phyloP scores from a whole-genome alignment of 2,113 vertebrate species.

The Serilophus lunatus region DNA sequence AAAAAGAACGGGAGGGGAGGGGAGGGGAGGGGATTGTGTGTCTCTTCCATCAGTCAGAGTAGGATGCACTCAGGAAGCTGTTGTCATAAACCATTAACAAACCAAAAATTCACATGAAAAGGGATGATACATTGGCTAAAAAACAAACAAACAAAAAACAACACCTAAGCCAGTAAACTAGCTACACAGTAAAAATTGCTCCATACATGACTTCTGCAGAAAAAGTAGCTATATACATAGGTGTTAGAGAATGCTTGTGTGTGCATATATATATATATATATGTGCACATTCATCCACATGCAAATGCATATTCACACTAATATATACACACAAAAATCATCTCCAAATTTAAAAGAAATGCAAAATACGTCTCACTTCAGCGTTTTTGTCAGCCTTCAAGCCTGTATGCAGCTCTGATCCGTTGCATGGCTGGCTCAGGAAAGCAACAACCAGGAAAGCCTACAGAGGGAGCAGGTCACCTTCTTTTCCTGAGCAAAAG shows the following conservation, averaged over 20 bases:
- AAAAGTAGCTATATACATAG: neutral
- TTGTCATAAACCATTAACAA: neutral
- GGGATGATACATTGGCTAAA: neutral
- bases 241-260: neutral
- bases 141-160: neutral
- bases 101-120: neutral
- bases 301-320: neutral
- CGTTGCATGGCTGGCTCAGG: neutral
- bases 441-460: neutral
- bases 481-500: neutral
- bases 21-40: too few species aligned
- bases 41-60: neutral
- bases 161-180: too few species aligned
- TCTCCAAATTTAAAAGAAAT: neutral
- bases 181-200: neutral
- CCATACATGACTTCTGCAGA: neutral
- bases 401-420: neutral
- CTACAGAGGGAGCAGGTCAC: constrained; percentile 37
- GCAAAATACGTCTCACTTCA: neutral
- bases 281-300: rapidly evolving
- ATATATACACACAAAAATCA: neutral
- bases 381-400: neutral
- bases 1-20: too few species aligned
- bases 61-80: neutral
- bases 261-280: neutral